Base-by-base conservation (phyloP, 2,888 invertebrate genomes). In the Patella pellucida region DNA sequence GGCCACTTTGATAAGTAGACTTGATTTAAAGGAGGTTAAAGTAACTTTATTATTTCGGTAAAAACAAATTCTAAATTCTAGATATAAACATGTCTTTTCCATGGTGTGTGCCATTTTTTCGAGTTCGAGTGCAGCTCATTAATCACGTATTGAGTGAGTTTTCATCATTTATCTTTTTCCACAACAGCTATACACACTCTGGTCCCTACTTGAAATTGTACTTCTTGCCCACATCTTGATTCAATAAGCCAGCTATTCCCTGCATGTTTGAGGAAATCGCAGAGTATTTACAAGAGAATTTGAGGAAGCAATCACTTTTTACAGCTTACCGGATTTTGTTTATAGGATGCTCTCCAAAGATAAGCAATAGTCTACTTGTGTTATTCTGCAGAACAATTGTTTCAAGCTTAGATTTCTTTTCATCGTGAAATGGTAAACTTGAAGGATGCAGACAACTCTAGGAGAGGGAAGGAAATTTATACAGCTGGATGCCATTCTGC, bases 311-410 rank as follows among this genome's bases (percentile, higher is more conserved):
- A 62, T 62, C 62, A 56, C 16, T 19, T 56, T 19, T 16, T 23
- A 19, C 62, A 62, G 19, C 19, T 62, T 62, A 23, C 62, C 14
- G 11, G 19, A 62, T 9, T 62, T 62, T 62, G 62, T 62, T 62
- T 62, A 62, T 62, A 19, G 23, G 11, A 62, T 62, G 23, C 62
- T 23, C 62, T 62, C 62, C 23, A 23, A 62, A 62, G 19, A 62
- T 62, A 62, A 62, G 19, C 62, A 62, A 62, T 23, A 19, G 14
- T 62, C 62, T 62, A 23, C 62, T 56, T 62, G 62, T 62, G 62
- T 62, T 62, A 62, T 62, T 62, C 23, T 62, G 19, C 19, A 62
- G 62, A 62, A 62, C 62, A 62, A 62, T 62, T 62, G 62, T 62
- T 62, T 62, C 62, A 62, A 62, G 62, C 62, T 62, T 9, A 19